Conservation (phyloP, 2,888 invertebrate genomes). For the Helobdella robusta region DNA sequence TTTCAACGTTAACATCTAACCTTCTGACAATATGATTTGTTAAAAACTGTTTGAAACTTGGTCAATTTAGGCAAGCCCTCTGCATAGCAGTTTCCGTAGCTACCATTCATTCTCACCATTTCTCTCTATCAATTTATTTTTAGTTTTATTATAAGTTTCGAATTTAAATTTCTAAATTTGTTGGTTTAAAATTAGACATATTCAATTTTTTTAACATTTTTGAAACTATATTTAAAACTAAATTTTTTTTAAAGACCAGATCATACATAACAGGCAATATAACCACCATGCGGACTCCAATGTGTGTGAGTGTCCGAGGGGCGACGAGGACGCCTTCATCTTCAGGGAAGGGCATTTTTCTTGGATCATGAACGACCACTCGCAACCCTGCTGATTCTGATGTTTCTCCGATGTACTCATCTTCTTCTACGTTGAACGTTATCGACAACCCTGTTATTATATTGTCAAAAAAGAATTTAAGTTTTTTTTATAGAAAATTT, state of each 20-base stretch:
- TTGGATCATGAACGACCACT: conserved; percentile 32
- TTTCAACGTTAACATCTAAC: no score
- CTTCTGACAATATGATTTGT: conserved; percentile 5
- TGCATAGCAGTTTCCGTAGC: conserved; percentile 10
- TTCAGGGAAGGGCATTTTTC: conserved; percentile 32
- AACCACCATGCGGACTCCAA: conserved; percentile 22
- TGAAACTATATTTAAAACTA: no score
- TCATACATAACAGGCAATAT: no score
- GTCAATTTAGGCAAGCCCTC: conserved; percentile 7
- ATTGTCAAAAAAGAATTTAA: no score
- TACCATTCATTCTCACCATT: conserved; percentile 11
- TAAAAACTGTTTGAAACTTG: background rate
- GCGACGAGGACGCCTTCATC: conserved; percentile 31
- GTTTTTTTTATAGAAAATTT: no score
- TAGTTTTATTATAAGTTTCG: no score
- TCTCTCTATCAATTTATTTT: no score
- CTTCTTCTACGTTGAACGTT: conserved; percentile 32
- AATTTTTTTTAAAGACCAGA: no score
- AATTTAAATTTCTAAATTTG: no score
- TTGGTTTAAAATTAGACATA: no score
- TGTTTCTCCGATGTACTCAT: conserved; percentile 30
- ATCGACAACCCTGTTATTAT: conserved; percentile 27
- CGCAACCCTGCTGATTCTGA: conserved; percentile 32
- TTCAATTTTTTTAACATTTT: no score
- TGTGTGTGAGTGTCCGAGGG: conserved; percentile 18